Evolutionary conservation across 2,797 vertebrate genomes (phyloP), one percentile per base, ranked within the genome.

Genomic region (Bradypus variegatus): DNA sequence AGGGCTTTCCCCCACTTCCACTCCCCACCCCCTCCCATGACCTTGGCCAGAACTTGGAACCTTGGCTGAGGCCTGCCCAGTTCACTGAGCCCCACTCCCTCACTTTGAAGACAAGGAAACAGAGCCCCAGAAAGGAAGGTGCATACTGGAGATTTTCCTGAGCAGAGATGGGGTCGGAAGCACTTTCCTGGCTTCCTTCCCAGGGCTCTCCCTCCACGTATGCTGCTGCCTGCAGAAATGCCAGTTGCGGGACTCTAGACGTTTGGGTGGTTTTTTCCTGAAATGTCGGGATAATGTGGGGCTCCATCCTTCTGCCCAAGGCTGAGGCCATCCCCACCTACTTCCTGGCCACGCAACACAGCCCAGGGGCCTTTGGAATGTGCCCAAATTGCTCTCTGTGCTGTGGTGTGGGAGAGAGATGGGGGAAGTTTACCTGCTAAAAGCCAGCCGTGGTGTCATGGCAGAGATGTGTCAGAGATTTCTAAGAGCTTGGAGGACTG

Each of bases 341-440:
- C 45, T 23, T 64, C 25, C 60, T 67, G 53, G 48, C 80, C 64
- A 73, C 50, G 86, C 31, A 55, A 80, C 45, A 73, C 1, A 5
- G 76, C n/a, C 50, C 45, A 9, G 11, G 8, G 73, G 69, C n/a
- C 58, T 91, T 38, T 13, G 69, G 27, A 64, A 29, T 85, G 7
- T 19, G 48, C 69, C 36, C 16, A 58, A 75, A 89, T n/a, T 60
- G 21, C n/a, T 82, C 69, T 31, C 38, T n/a, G 19, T 41, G 82
- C 41, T 25, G 29, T 5, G 75, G n/a, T 9, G 19, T 1, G 1
- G 23, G 19, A 36, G 6, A 45, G 31, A 69, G 8, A 16, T 1
- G 16, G 31, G 41, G 25, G 64, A 14, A 55, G 38, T 88, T 95
- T 94, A 96, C 95, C 95, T 95, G 91, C 77, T 70, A 77, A 69